Base-by-base conservation (phyloP, 2,797 vertebrate species). In the Oceanodroma leucorhoa region DNA sequence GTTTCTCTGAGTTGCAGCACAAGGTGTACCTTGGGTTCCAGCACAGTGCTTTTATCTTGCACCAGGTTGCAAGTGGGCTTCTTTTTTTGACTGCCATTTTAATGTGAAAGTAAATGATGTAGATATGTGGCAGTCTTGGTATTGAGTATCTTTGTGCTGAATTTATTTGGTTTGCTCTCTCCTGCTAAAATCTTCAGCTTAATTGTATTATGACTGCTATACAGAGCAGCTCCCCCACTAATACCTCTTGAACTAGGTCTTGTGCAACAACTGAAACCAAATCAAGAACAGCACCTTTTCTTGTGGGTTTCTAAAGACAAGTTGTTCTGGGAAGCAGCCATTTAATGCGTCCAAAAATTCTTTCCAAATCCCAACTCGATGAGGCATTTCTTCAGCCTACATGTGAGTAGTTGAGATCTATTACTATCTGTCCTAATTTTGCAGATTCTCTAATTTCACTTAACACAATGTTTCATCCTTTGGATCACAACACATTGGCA, bases 251-350 rank as follows among this genome's bases (percentile, higher is more conserved):
- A 78, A 82, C 29, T 15, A 85, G 34, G 41, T 53, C 65, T 83
- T 94, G 36, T 29, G 50, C 57, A 93, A 94, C 41, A 91, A 57
- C 45, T 71, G 89, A 88, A 94, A 93, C 11, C 45, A 78, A 93
- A 91, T 26, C 60, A 87, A 93, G 58, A 32, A 32, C 61, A 90
- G 41, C 2, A 23, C 43, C 48, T 83, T 92, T 91, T 89, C 40
- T 38, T 78, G 79, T 45, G 64, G 78, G 45, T 90, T 96, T 95
- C 57, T 77, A 43, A 85, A 88, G 90, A 54, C 18, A 9, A 70
- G 36, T 13, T 83, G 3, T 80, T 94, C 85, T 83, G 72, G 89
- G 93, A 96, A 91, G 76, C 36, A 93, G 65, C 34, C 30, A 64
- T 40, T 85, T 73, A 87, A 60, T 26, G 45, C 8, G 14, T 71